Evolutionary conservation across 1,140 invertebrate genomes (phyloP), one percentile per base, ranked within the genome.

Genomic region (Diabrotica undecimpunctata): DNA sequence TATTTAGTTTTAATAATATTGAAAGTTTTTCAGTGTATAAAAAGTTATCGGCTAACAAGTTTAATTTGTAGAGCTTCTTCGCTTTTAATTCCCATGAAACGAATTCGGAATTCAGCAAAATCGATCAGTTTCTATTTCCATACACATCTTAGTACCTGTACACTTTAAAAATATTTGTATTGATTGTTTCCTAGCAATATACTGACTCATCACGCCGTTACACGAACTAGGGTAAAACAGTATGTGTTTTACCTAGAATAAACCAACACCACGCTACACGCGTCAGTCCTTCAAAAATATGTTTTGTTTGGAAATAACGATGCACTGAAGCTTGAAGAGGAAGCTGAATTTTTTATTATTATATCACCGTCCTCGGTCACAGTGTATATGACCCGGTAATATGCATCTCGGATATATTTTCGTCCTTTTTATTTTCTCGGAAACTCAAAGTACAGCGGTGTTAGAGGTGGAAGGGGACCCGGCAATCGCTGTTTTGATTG

Each of bases 131-230:
- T 41, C 60, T 62, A 62, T 62, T 62, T 62, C 52, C 60, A 62
- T 62, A 62, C 60, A 54, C 52, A 62, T 62, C 60, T 62, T 62
- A 54, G 60, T 62, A 62, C 51, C 25, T 54, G 41, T 38, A 60
- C 56, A 46, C n/a, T 46, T 46, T 60, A 9, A 37, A 62, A 69
- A 68, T 68, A 69, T 72, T 72, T 72, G 68, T 70, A 72, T 72
- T 58, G 71, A 70, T 72, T 70, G 71, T 72, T 70, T 39, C 71
- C 67, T 69, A 67, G 71, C 71, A 72, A 70, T 69, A 68, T 54
- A 67, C 66, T 70, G 71, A 72, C 25, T 72, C 71, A 25, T 25
- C 25, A 72, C 58, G 64, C 46, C 39, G 63, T 61, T 59, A 37
- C 25, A 46, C 53, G 54, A 14, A 41, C 54, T 57, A 57, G 64